A percentile compares a stretch with the other conserved stretches of the same genome.
These are phyloP conservation scores for Pristionchus japonicus DNA, from an alignment of 2,888 invertebrate genomes.

Conservation along the genomic window DNA sequence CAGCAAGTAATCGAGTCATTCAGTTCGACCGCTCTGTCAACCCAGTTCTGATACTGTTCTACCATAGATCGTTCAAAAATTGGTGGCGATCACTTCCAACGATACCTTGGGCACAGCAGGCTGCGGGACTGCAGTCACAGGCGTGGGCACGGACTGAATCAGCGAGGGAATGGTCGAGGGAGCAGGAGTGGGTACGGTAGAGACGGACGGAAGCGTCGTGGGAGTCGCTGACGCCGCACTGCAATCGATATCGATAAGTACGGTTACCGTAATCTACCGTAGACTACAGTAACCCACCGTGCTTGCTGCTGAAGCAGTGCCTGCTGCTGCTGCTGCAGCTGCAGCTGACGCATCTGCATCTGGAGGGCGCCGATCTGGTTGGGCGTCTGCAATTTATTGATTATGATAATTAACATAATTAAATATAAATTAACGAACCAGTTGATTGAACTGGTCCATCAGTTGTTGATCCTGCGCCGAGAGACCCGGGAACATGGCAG, in stretches of 20 bases:
- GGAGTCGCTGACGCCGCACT: not conserved
- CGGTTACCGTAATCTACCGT: no score
- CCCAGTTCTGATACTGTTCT: not conserved
- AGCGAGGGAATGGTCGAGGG: not conserved
- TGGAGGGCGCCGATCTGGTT: conserved; percentile 20
- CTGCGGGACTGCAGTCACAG: not conserved
- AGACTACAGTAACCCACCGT: no score
- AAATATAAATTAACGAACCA: not conserved
- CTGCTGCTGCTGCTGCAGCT: not conserved
- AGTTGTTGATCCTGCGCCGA: not conserved
- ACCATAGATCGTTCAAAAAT: not conserved
- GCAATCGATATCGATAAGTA: no score
- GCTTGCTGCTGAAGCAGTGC: no score
- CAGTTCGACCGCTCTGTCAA: not conserved
- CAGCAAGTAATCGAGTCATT: not conserved
- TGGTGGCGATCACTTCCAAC: no score
- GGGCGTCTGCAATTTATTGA: not conserved
- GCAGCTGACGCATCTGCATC: conserved; percentile 18
- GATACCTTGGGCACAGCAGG: not conserved
- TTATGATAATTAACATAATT: not conserved
- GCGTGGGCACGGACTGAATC: not conserved
- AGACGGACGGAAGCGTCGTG: not conserved
- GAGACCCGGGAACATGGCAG: not conserved
- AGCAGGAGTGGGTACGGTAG: not conserved
- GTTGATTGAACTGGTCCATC: not conserved